A percentile compares a stretch with the other conserved stretches of the same genome.
phyloP scores from a whole-genome alignment of 2,888 invertebrate genomes.

The Oscheius myriophilus region DNA sequence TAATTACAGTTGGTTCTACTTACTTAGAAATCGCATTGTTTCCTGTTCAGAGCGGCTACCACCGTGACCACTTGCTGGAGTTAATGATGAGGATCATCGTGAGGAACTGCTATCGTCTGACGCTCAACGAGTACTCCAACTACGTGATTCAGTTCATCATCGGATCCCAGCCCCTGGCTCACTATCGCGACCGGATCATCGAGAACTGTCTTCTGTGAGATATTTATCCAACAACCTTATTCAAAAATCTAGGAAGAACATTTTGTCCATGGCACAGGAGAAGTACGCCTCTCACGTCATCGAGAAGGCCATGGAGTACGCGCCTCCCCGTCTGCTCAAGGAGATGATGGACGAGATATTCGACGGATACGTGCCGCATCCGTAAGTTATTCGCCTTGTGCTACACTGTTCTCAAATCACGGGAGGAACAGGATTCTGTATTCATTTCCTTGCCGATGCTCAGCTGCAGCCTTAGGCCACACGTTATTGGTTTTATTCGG shows the following conservation, averaged over 20 bases:
- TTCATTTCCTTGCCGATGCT: no score
- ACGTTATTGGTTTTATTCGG: no score
- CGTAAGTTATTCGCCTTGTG: slow-evolving; percentile 35
- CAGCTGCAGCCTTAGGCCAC: no score
- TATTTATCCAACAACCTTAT: not conserved
- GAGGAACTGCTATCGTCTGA: slow-evolving; percentile 32
- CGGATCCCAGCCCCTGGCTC: slow-evolving; percentile 37
- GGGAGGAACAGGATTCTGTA: no score
- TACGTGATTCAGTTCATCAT: slow-evolving; percentile 66
- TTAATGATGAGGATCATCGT: slow-evolving; percentile 23
- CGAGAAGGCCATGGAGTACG: slow-evolving; percentile 59
- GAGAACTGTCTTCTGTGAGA: slow-evolving; percentile 56
- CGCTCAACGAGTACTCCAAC: slow-evolving; percentile 65
- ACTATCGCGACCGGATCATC: slow-evolving; percentile 57
- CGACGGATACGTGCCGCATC: slow-evolving; percentile 61
- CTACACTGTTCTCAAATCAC: no score
- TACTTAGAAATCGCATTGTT: no score
- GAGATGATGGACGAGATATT: slow-evolving; percentile 65
- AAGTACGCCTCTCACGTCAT: slow-evolving; percentile 68
- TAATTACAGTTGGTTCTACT: no score
- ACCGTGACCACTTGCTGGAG: slow-evolving; percentile 2
- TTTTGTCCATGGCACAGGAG: slow-evolving; percentile 64
- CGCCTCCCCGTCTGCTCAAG: slow-evolving; percentile 43
- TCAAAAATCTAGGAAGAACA: slow-evolving; percentile 48
- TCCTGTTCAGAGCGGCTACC: not conserved